Conservation (phyloP, 2,113 vertebrate species). For the Labeo catla region DNA sequence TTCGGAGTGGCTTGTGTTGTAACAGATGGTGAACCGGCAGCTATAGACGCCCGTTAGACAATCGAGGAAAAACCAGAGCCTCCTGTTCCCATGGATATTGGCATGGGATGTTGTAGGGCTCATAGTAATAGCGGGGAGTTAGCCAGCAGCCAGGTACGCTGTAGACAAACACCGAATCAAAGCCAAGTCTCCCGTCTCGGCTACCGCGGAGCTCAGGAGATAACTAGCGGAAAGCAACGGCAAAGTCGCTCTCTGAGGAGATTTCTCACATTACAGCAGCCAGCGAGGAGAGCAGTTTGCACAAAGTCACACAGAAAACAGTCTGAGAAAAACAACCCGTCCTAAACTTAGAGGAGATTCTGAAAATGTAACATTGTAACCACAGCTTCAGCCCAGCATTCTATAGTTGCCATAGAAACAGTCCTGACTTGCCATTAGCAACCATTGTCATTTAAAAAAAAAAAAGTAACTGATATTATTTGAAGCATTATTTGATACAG, state of each 20-base stretch:
- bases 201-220: slow-evolving; percentile 4
- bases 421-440: background rate
- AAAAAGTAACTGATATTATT: background rate
- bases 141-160: background rate
- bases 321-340: background rate
- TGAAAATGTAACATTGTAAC: background rate
- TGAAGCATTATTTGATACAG: background rate
- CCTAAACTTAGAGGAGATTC: background rate
- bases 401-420: background rate
- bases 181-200: background rate
- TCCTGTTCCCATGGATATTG: slow-evolving; percentile 16
- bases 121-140: background rate
- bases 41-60: slow-evolving; percentile 11
- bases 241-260: background rate
- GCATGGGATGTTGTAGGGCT: background rate
- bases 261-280: background rate
- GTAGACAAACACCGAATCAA: slow-evolving; percentile 16
- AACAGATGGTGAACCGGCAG: slow-evolving; percentile 12
- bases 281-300: background rate
- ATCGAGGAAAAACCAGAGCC: slow-evolving; percentile 17
- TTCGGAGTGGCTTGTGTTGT: background rate
- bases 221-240: background rate
- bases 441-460: background rate
- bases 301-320: background rate
- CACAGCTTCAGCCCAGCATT: background rate